These are phyloP conservation scores for Lophius americanus DNA, from an alignment of 2,797 vertebrate species.

Conservation along the genomic window DNA sequence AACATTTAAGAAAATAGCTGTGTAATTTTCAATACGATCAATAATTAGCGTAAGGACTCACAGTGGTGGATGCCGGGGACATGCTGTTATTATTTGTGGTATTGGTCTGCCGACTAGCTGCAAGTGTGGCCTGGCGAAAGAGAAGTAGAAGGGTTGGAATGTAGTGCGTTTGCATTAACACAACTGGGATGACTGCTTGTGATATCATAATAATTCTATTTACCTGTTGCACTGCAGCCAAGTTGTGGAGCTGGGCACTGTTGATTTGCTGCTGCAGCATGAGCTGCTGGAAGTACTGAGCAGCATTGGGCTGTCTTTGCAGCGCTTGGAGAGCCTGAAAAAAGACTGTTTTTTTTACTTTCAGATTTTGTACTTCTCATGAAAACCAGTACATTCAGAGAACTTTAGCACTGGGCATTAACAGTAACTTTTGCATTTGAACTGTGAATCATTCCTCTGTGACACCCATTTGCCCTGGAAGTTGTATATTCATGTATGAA, in stretches of 20 bases:
- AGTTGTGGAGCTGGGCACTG: conserved; percentile 93
- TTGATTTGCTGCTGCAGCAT: conserved; percentile 99
- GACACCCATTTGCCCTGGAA: too few relatives aligned
- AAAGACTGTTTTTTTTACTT: conserved; percentile 37
- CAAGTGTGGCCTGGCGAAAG: conserved; percentile 89
- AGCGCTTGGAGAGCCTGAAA: conserved; percentile 94
- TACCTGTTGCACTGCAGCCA: conserved; percentile 98
- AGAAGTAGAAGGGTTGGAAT: background rate
- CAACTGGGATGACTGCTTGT: background rate
- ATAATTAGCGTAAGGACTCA: conserved; percentile 70
- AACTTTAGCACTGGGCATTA: too few relatives aligned
- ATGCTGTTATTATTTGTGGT: conserved; percentile 90
- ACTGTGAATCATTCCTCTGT: too few relatives aligned
- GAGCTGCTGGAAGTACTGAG: conserved; percentile 98
- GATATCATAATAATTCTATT: background rate
- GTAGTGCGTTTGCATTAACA: background rate
- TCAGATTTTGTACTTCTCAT: background rate
- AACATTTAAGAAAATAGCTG: background rate
- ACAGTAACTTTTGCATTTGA: too few relatives aligned
- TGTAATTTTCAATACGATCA: background rate
- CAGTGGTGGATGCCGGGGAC: conserved; percentile 87
- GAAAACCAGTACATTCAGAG: too few relatives aligned
- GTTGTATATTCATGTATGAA: too few relatives aligned
- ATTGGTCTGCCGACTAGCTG: conserved; percentile 94
- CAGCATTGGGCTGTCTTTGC: conserved; percentile 96